Conservation (phyloP, 2,797 vertebrate species). For the Crenichthys baileyi region DNA sequence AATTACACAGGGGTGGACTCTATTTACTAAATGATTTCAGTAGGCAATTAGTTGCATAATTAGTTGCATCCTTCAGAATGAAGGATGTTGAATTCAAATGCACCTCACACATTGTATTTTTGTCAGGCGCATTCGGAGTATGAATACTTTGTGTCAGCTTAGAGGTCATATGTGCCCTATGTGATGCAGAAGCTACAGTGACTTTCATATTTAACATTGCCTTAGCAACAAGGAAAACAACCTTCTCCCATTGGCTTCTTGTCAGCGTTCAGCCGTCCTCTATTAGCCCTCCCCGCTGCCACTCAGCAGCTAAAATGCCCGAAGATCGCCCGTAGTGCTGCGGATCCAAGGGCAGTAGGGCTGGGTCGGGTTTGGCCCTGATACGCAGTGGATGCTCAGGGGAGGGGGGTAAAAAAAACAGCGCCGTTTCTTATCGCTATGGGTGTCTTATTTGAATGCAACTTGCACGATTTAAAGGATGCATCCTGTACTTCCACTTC, state of each 20-base stretch:
- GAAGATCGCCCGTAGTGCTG: slow-evolving; percentile 42
- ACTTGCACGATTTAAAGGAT: slow-evolving; percentile 33
- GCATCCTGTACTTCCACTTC: slow-evolving; percentile 14
- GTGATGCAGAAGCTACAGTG: neutral
- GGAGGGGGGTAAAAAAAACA: slow-evolving; percentile 4
- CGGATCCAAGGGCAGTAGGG: slow-evolving; percentile 61
- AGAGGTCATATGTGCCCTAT: slow-evolving; percentile 11
- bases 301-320: slow-evolving; percentile 51
- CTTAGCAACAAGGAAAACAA: slow-evolving; percentile 71
- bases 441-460: slow-evolving; percentile 45
- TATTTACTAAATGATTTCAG: neutral
- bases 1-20: neutral
- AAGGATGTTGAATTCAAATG: neutral
- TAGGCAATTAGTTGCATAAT: neutral
- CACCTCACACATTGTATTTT: neutral
- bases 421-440: slow-evolving; percentile 42
- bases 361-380: slow-evolving; percentile 60
- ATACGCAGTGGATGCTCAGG: slow-evolving; percentile 66
- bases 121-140: neutral
- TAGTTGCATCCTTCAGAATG: too few relatives aligned
- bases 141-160: neutral
- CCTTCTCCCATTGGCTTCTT: slow-evolving; percentile 61
- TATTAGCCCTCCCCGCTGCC: slow-evolving; percentile 64
- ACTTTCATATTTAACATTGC: slow-evolving; percentile 27
- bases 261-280: neutral